Evolutionary conservation across 2,888 invertebrate genomes (phyloP).

Genomic region (Epinotia demarniana): DNA sequence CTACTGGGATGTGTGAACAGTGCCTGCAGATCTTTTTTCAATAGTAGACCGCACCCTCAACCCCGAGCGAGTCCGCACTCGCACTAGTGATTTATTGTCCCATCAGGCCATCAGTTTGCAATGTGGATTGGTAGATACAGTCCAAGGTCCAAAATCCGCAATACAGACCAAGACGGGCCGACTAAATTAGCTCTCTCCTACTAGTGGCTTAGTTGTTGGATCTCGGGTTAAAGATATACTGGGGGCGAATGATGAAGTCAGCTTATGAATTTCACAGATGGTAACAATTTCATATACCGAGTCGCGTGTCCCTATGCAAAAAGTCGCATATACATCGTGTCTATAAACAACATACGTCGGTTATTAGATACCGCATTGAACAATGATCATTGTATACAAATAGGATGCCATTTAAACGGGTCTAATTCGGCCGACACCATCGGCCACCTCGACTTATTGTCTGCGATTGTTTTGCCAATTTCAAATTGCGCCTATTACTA

Average conservation of each 20-base stretch:
- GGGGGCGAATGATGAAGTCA: not conserved
- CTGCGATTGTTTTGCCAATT: slow-evolving; percentile 20
- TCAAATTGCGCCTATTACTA: slow-evolving; percentile 29
- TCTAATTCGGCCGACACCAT: slow-evolving; percentile 59
- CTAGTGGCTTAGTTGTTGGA: not conserved
- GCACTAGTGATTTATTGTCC: too few relatives aligned
- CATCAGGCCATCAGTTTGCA: too few relatives aligned
- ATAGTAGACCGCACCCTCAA: too few relatives aligned
- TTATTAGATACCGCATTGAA: slow-evolving; percentile 51
- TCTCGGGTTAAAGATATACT: not conserved
- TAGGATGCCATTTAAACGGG: slow-evolving; percentile 65
- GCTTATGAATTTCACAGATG: slow-evolving; percentile 2
- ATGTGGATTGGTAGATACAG: too few relatives aligned
- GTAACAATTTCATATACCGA: slow-evolving; percentile 21
- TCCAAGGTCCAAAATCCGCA: too few relatives aligned
- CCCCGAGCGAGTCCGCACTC: too few relatives aligned
- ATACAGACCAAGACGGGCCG: not conserved
- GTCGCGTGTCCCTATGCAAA: not conserved
- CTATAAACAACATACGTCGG: not conserved
- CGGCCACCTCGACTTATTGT: slow-evolving; percentile 34
- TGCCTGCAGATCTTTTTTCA: not conserved
- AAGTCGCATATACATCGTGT: slow-evolving; percentile 2
- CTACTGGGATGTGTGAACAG: not conserved
- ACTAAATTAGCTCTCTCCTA: not conserved
- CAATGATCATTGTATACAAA: slow-evolving; percentile 84